A percentile compares a stretch with the other conserved stretches of the same genome.
Conservation (phyloP, 1,140 invertebrate genomes). For the Caerostris darwini region DNA sequence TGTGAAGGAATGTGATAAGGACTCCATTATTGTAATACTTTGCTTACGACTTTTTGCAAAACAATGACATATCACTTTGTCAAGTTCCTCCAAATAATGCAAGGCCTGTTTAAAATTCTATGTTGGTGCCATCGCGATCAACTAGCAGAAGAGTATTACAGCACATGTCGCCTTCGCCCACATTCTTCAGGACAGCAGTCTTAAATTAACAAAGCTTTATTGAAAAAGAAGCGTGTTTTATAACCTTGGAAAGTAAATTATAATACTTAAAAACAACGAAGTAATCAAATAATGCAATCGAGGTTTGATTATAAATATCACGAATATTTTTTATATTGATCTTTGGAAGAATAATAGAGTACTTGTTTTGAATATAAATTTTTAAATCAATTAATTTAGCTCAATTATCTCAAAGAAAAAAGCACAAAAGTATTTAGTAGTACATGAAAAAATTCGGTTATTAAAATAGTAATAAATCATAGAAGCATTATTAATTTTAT, state of each 20-base stretch:
- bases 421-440: too few species aligned
- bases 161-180: background rate
- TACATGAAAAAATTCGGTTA: too few species aligned
- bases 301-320: background rate
- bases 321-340: background rate
- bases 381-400: background rate
- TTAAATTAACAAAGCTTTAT: background rate
- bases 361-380: background rate
- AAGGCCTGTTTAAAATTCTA: background rate
- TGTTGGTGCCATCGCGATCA: background rate
- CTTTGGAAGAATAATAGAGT: too few species aligned
- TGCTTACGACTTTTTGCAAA: background rate
- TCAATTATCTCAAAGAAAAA: too few species aligned
- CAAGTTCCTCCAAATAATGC: background rate
- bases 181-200: background rate
- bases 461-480: too few species aligned
- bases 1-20: conserved; percentile 19
- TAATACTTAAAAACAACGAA: background rate
- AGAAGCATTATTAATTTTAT: too few species aligned
- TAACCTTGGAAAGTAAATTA: background rate
- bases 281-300: too few species aligned
- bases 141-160: background rate
- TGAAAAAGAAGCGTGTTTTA: background rate
- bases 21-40: conserved; percentile 8
- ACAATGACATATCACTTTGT: conserved; percentile 39